Evolutionary conservation across 2,797 vertebrate species (phyloP).

Genomic region (Anguilla obscura): DNA sequence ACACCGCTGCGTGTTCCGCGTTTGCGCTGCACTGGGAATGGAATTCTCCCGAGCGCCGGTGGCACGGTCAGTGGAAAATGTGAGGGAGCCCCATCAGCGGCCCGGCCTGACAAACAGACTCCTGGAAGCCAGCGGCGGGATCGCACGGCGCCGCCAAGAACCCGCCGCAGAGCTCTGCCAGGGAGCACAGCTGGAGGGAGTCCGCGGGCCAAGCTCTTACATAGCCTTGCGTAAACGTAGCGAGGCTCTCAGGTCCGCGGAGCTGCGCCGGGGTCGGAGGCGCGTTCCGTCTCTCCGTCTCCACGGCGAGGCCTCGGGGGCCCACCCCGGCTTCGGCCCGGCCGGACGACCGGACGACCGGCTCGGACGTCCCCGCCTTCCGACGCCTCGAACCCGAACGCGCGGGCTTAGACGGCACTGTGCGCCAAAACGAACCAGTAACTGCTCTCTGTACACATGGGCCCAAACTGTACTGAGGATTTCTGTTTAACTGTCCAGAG

Average conservation of each 20-base stretch:
- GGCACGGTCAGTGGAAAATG: constrained; percentile 10
- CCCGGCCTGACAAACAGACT: constrained; percentile 26
- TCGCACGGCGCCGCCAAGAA: background rate
- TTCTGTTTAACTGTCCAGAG: background rate
- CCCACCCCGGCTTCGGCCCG: background rate
- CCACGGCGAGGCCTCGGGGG: background rate
- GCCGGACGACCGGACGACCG: too few species aligned
- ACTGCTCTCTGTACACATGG: background rate
- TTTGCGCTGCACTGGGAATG: background rate
- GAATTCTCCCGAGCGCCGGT: background rate
- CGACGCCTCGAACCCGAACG: background rate
- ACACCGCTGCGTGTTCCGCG: background rate
- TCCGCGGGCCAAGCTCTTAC: background rate
- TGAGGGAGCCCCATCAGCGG: constrained; percentile 1
- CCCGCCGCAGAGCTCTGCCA: constrained; percentile 2
- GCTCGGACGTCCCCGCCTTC: background rate
- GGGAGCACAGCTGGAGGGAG: constrained; percentile 12
- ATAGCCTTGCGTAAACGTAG: constrained; percentile 25
- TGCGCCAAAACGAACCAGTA: background rate
- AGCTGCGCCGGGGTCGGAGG: background rate
- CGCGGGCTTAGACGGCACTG: background rate
- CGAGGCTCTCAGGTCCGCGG: background rate
- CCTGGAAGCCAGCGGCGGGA: background rate
- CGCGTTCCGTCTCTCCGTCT: background rate
- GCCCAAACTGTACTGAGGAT: background rate